A percentile compares a stretch with the other conserved stretches of the same genome.
Evolutionary conservation across 2,888 invertebrate species (phyloP).

Genomic region (Panopea generosa): DNA sequence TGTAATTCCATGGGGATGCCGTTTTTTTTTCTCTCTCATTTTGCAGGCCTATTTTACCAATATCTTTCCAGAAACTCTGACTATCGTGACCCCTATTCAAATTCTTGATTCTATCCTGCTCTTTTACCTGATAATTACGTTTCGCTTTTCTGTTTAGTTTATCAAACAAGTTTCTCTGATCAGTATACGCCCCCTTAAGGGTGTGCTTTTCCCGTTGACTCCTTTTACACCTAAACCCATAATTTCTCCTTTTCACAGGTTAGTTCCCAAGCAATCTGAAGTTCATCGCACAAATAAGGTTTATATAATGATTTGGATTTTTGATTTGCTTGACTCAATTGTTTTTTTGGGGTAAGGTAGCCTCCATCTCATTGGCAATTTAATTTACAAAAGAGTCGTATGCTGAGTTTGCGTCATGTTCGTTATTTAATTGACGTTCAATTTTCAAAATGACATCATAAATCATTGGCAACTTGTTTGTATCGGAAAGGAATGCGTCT

Average conservation of each 20-base stretch:
- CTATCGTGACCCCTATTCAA: not conserved
- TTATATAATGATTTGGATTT: not conserved
- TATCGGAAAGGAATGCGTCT: not conserved
- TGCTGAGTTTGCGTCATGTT: too few relatives aligned
- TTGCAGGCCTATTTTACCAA: constrained; percentile 29
- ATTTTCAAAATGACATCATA: too few relatives aligned
- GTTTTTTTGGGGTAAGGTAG: constrained; percentile 8
- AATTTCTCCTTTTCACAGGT: constrained; percentile 11
- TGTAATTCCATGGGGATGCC: constrained; percentile 27
- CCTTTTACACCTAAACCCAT: constrained; percentile 7
- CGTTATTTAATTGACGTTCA: too few relatives aligned
- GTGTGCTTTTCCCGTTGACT: not conserved
- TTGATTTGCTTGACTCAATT: not conserved
- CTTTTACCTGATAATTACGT: constrained; percentile 16
- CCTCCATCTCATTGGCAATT: constrained; percentile 13
- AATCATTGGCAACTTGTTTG: too few relatives aligned
- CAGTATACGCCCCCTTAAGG: constrained; percentile 11
- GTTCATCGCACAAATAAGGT: constrained; percentile 14
- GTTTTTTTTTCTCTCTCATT: constrained; percentile 19
- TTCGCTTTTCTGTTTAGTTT: constrained; percentile 21
- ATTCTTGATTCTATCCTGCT: constrained; percentile 7
- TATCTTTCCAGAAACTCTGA: constrained; percentile 11
- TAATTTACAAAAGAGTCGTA: not conserved
- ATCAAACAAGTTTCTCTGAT: constrained; percentile 19
- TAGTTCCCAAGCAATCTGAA: constrained; percentile 9